These are phyloP conservation scores for Pteromalus puparum DNA, from an alignment of 1,140 invertebrate genomes.

Conservation along the genomic window DNA sequence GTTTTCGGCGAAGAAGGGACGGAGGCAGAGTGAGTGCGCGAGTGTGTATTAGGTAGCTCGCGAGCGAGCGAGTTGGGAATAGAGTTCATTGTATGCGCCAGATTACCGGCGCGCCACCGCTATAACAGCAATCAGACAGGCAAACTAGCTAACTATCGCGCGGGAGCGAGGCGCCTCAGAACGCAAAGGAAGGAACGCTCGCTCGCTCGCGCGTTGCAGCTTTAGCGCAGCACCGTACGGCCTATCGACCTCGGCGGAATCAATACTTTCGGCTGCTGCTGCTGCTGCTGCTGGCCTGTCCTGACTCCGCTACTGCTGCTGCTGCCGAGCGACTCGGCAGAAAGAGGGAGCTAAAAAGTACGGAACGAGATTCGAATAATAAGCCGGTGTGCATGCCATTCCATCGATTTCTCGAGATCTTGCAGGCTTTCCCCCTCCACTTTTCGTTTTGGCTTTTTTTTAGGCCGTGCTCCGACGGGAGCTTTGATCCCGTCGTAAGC, in stretches of 20 bases:
- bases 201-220: conserved; percentile 10
- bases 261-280: conserved; percentile 44
- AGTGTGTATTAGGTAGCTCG: not conserved
- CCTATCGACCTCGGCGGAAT: conserved; percentile 46
- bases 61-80: conserved; percentile 40
- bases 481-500: not conserved
- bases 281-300: not conserved
- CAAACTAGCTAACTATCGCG: conserved; percentile 47
- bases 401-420: conserved; percentile 27
- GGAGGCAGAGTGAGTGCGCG: conserved; percentile 1
- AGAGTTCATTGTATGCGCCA: conserved; percentile 59
- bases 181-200: conserved; percentile 33
- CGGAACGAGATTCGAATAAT: conserved; percentile 18
- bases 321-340: not conserved
- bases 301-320: not conserved
- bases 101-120: conserved; percentile 50
- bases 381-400: conserved; percentile 28
- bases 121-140: conserved; percentile 55
- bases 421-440: not conserved
- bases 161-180: not conserved
- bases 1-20: conserved; percentile 56
- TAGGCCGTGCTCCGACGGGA: conserved; percentile 6
- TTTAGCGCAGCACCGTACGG: conserved; percentile 1
- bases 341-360: not conserved
- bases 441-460: not conserved